phyloP scores from a whole-genome alignment of 2,113 vertebrate genomes.

The Peromyscus leucopus region DNA sequence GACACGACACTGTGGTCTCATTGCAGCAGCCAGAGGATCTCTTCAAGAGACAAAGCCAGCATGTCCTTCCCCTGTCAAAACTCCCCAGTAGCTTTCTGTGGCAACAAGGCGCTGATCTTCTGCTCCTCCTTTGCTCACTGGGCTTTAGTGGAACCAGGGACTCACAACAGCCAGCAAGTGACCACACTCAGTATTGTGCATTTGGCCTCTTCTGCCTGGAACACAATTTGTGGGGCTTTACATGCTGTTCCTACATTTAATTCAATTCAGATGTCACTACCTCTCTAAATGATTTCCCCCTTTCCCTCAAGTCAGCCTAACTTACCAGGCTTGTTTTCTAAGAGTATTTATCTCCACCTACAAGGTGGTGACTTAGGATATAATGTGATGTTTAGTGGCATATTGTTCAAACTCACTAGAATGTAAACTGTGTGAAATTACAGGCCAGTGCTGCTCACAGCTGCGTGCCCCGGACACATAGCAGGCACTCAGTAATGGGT shows the following conservation, averaged over 20 bases:
- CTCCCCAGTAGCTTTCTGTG: not conserved
- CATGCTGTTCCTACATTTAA: not conserved
- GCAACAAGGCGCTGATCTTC: not conserved
- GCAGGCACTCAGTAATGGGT: not conserved
- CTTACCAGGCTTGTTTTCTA: not conserved
- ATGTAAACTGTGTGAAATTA: not conserved
- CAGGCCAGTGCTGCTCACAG: not conserved
- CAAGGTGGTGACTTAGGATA: not conserved
- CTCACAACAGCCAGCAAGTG: not conserved
- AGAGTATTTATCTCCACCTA: not conserved
- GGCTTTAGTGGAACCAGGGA: not conserved
- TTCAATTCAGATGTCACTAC: not conserved
- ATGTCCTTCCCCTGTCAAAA: not conserved
- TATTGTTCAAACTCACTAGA: not conserved
- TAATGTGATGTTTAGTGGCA: not conserved
- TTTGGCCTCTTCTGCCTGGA: not conserved
- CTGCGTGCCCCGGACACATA: not conserved
- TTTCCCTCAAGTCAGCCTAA: conserved; percentile 4
- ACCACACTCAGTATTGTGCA: not conserved
- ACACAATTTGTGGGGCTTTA: not conserved
- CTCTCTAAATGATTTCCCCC: not conserved
- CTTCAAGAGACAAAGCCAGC: not conserved
- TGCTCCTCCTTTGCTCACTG: not conserved
- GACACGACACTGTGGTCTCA: not conserved
- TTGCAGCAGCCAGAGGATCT: not conserved